These are phyloP conservation scores for Okapia johnstoni DNA, from an alignment of 2,113 vertebrate species.

Conservation along the genomic window DNA sequence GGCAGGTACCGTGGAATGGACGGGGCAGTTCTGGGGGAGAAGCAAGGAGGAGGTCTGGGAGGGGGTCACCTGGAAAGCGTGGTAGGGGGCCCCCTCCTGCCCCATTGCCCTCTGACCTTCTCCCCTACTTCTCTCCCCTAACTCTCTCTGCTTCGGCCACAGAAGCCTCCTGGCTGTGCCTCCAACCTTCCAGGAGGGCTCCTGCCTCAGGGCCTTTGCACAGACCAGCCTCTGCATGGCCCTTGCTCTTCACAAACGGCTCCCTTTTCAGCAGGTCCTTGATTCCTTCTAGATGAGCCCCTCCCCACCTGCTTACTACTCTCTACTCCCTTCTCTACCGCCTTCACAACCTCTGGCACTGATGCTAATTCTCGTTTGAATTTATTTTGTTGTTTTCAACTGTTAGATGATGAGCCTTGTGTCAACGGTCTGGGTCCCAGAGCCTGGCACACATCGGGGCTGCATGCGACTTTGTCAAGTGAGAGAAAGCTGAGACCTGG, in stretches of 20 bases:
- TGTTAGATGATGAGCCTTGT: background rate
- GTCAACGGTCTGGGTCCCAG: background rate
- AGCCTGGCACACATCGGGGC: background rate
- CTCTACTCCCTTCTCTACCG: background rate
- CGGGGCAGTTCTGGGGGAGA: accelerated
- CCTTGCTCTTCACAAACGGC: background rate
- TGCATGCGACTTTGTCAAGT: accelerated
- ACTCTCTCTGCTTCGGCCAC: background rate
- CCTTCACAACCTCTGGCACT: background rate
- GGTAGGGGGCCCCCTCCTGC: background rate
- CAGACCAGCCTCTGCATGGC: background rate
- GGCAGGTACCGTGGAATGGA: accelerated
- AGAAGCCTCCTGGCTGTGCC: background rate
- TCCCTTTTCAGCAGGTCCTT: background rate
- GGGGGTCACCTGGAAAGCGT: background rate
- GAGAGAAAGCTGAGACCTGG: background rate
- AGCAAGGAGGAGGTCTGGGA: background rate
- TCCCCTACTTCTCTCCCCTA: background rate
- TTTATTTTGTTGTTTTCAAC: background rate
- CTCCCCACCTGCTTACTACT: background rate
- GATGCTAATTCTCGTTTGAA: background rate
- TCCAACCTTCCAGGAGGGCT: background rate
- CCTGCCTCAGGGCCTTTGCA: conserved; percentile 24
- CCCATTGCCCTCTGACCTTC: background rate
- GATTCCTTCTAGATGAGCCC: background rate